Evolutionary conservation across 2,888 invertebrate genomes (phyloP), one percentile per base, ranked within the genome.

Genomic region (Margaritifera margaritifera): DNA sequence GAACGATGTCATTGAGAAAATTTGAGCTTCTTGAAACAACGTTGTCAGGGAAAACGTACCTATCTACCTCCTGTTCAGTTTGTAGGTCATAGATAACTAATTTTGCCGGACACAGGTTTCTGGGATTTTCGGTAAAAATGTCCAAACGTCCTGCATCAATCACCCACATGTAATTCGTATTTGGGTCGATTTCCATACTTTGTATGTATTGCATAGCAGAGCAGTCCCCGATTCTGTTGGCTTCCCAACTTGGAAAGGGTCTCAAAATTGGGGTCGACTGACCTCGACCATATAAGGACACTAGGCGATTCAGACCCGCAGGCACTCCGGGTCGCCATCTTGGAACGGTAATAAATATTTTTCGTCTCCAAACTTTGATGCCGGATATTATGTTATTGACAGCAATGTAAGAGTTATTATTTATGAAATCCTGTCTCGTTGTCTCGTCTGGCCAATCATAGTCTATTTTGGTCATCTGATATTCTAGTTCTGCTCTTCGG

Each of bases 341-440:
- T 51, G 84, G 80, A 54, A 84, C 77, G 1, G 81, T 81, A 19
- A 82, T 74, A 66, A 72, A 82, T 6, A 82, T 74, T 1, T 72
- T 64, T 11, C 63, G 71, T 50, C 73, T 66, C 67, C 76, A 75
- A 3, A 77, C 78, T 57, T 80, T 79, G 42, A 81, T 76, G 20
- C 78, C 81, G 0, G 74, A 64, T n/a, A 81, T 74, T 2, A 78
- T 59, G 31, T 78, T 80, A 62, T 80, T 80, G 25, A 72, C 67
- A 4, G 70, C 66, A 22, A 79, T 69, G 54, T 72, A 80, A 6
- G 66, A 62, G 15, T 67, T 67, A 31, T 69, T 63, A 11, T 50
- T 27, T 2, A 74, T 57, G 15, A 72, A 75, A 19, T 57, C 42
- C 19, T 60, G 61, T 51, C 66, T 69, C 3, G 67, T 54, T 15